Percentiles rank a stretch among this genome's conserved stretches.
These are phyloP conservation scores for Aphyosemion australe DNA, from an alignment of 2,113 vertebrate species.

Conservation along the genomic window DNA sequence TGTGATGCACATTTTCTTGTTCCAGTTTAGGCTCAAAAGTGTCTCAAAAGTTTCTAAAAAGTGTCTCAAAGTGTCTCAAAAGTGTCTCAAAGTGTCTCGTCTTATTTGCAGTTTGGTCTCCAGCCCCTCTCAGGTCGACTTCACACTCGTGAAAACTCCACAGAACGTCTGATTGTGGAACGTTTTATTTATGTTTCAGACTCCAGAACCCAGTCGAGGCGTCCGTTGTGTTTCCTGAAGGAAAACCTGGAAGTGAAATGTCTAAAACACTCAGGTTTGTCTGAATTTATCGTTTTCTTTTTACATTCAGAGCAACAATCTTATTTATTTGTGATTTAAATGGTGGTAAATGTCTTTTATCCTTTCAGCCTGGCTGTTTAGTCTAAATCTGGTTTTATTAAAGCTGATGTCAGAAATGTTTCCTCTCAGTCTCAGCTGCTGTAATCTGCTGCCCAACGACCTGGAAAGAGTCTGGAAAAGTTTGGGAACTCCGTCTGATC, in stretches of 20 bases:
- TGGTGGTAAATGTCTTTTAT: no score
- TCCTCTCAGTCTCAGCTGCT: conserved; percentile 72
- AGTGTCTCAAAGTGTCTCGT: no score
- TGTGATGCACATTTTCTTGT: no score
- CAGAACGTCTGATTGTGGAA: not conserved
- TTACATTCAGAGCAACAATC: no score
- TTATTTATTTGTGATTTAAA: not conserved
- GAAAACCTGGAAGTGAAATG: conserved; percentile 2
- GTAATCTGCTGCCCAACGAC: conserved; percentile 62
- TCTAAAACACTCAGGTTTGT: conserved; percentile 58
- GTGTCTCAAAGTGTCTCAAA: no score
- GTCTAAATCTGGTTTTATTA: no score
- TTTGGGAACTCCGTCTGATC: conserved; percentile 59
- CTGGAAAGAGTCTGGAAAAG: conserved; percentile 68
- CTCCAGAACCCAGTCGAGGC: conserved; percentile 42
- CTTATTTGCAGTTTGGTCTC: no score
- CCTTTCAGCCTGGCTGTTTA: no score
- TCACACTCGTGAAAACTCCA: no score
- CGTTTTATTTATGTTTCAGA: conserved; percentile 42
- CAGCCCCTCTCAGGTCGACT: no score
- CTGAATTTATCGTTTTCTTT: not conserved
- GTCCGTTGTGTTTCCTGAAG: conserved; percentile 41
- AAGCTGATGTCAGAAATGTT: not conserved
- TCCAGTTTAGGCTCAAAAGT: no score
- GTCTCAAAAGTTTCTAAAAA: no score